Evolutionary conservation across 2,797 vertebrate species (phyloP).

Genomic region (Siniperca obscura): DNA sequence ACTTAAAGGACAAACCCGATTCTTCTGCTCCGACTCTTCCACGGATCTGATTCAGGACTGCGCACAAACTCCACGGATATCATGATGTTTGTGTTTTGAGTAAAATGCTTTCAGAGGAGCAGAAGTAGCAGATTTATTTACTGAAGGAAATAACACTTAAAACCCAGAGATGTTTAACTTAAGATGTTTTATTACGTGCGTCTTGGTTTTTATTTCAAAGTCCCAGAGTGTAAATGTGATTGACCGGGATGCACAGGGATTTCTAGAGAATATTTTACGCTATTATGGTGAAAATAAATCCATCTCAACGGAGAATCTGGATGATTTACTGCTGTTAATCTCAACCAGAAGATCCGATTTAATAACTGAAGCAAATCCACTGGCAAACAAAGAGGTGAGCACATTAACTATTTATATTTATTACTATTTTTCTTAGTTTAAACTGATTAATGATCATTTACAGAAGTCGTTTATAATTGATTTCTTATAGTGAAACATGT

Average conservation of each 20-base stretch:
- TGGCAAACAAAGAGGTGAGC: slow-evolving; percentile 64
- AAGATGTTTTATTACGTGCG: neutral
- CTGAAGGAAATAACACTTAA: neutral
- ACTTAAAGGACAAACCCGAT: neutral
- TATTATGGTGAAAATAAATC: slow-evolving; percentile 74
- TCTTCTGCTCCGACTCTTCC: neutral
- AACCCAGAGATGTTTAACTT: slow-evolving; percentile 43
- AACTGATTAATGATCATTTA: neutral
- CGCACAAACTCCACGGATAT: neutral
- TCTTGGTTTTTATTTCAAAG: neutral
- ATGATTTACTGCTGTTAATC: slow-evolving; percentile 69
- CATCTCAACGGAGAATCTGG: slow-evolving; percentile 64
- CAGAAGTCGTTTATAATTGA: neutral
- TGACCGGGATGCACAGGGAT: neutral
- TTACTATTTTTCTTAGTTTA: neutral
- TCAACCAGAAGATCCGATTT: slow-evolving; percentile 55
- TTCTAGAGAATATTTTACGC: slow-evolving; percentile 71
- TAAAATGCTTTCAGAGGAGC: slow-evolving; percentile 4
- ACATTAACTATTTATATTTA: neutral
- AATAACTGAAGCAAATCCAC: slow-evolving; percentile 50
- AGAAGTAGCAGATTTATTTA: neutral
- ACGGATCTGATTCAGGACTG: slow-evolving; percentile 24
- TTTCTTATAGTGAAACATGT: neutral
- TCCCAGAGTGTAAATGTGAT: neutral
- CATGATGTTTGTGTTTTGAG: neutral